phyloP scores from a whole-genome alignment of 2,113 vertebrate genomes.

The Oceanites oceanicus region DNA sequence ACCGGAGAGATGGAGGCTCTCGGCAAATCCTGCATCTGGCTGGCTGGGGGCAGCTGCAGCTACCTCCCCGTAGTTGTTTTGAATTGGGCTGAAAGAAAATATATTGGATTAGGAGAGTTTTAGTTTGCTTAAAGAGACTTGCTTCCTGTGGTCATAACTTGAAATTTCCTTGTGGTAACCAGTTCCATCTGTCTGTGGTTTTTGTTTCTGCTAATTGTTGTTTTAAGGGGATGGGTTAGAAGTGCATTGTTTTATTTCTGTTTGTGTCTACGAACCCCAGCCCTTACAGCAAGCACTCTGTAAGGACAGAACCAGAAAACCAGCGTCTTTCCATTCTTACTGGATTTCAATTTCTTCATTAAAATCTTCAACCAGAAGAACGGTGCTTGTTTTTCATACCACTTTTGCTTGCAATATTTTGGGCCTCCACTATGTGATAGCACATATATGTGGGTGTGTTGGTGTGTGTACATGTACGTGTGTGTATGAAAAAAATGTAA shows the following conservation, averaged over 20 bases:
- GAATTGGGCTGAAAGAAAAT: neutral
- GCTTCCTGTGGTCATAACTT: neutral
- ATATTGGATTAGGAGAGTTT: neutral
- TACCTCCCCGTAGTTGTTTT: neutral
- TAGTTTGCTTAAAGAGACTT: neutral
- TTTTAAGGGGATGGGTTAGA: neutral
- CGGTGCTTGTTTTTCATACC: neutral
- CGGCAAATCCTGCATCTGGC: neutral
- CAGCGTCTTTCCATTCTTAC: neutral
- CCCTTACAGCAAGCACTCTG: neutral
- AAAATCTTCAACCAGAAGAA: neutral
- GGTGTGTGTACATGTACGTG: accelerated
- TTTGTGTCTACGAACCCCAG: neutral
- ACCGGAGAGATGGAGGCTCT: neutral
- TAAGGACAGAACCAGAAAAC: neutral
- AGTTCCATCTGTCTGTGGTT: neutral
- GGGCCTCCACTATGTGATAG: neutral
- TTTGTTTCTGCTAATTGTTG: neutral
- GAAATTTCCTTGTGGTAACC: neutral
- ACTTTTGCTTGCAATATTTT: neutral
- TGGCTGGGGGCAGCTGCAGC: neutral
- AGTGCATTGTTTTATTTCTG: neutral
- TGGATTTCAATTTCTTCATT: neutral
- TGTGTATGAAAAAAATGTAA: neutral
- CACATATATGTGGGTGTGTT: neutral